Conservation (phyloP, 2,888 invertebrate genomes). For the Alloscopus bannaensis region DNA sequence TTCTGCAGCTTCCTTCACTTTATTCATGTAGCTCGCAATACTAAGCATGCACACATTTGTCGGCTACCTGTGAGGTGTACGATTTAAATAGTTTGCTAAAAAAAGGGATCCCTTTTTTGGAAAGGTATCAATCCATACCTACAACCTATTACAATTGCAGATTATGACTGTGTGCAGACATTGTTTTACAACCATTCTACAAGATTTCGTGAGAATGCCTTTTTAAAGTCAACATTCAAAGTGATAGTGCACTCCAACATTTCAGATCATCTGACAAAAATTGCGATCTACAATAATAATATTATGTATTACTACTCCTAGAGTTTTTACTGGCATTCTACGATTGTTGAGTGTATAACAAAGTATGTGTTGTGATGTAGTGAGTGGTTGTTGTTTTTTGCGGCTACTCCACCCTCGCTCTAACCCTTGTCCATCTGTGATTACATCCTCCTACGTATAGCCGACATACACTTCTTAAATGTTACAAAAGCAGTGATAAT, state of each 20-base stretch:
- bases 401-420: slow-evolving; percentile 63
- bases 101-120: background rate
- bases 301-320: slow-evolving; percentile 21
- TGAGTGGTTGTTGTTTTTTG: slow-evolving; percentile 37
- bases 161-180: background rate
- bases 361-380: too few species aligned
- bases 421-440: slow-evolving; percentile 58
- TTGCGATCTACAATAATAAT: slow-evolving; percentile 29
- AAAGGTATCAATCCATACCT: slow-evolving; percentile 1
- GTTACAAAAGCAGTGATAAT: background rate
- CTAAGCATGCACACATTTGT: background rate
- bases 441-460: slow-evolving; percentile 34
- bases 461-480: background rate
- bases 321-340: slow-evolving; percentile 3
- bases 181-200: background rate
- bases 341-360: background rate
- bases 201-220: background rate
- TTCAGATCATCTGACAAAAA: slow-evolving; percentile 28
- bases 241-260: background rate
- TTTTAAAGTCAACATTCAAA: background rate
- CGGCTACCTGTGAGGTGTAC: slow-evolving; percentile 6
- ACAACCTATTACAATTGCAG: background rate
- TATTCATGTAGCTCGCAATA: too few species aligned
- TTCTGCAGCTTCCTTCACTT: slow-evolving; percentile 45
- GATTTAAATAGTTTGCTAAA: background rate